These are phyloP conservation scores for Platyrinchus mystaceus DNA, from an alignment of 2,797 vertebrate genomes.

Conservation along the genomic window DNA sequence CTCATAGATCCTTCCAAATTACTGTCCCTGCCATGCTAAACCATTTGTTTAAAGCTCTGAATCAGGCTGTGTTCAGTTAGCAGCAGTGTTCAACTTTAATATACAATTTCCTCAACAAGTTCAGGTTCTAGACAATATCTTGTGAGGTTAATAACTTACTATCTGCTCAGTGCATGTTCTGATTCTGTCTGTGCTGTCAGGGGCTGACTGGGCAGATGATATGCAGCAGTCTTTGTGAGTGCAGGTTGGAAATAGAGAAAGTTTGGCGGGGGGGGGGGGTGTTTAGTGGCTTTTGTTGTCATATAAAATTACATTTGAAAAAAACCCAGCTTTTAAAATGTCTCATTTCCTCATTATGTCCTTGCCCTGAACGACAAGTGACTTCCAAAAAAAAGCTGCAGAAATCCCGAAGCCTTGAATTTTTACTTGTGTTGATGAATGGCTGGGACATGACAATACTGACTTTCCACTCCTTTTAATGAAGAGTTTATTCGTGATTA, in stretches of 20 bases:
- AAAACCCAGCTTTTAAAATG: not conserved
- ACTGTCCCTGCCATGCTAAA: not conserved
- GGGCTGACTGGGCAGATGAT: not conserved
- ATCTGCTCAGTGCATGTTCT: not conserved
- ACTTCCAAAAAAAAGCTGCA: not conserved
- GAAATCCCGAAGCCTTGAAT: not conserved
- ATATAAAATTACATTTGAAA: not conserved
- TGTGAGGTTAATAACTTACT: constrained; percentile 14
- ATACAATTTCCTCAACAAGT: not conserved
- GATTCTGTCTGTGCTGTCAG: not conserved
- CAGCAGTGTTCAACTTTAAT: not conserved
- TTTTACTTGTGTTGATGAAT: not conserved
- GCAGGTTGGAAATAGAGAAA: not conserved
- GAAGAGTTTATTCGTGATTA: not conserved
- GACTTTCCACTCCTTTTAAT: not conserved
- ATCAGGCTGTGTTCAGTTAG: not conserved
- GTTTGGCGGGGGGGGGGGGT: not conserved
- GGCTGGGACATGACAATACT: not conserved
- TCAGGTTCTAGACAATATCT: constrained; percentile 1
- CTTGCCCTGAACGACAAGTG: not conserved
- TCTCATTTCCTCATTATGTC: not conserved
- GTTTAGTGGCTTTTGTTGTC: not conserved
- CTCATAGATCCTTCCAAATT: not conserved
- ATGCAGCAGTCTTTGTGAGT: not conserved
- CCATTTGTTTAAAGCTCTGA: not conserved